phyloP scores from a whole-genome alignment of 2,888 invertebrate genomes.

The Lamellibrachia satsuma region DNA sequence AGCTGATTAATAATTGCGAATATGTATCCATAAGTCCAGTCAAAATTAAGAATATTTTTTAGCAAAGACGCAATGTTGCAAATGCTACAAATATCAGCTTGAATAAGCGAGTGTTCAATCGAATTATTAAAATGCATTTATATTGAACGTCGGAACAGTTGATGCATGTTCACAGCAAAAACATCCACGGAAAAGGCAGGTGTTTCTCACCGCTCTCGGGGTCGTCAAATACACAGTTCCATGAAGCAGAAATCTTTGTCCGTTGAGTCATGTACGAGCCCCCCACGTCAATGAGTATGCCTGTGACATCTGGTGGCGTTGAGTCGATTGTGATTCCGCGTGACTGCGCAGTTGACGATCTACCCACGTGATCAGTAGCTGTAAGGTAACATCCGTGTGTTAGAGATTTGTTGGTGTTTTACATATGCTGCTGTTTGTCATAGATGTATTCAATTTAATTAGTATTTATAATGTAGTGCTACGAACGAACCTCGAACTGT shows the following conservation, averaged over 20 bases:
- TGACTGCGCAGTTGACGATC: neutral
- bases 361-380: neutral
- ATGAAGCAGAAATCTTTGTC: neutral
- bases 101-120: too few relatives aligned
- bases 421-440: neutral
- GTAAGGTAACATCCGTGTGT: neutral
- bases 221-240: neutral
- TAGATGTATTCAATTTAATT: too few relatives aligned
- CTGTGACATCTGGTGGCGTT: neutral
- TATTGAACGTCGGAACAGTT: too few relatives aligned
- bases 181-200: neutral
- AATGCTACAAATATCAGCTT: too few relatives aligned
- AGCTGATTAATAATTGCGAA: too few relatives aligned
- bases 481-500: neutral
- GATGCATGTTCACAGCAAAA: too few relatives aligned
- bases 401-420: too few relatives aligned
- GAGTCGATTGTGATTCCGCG: neutral
- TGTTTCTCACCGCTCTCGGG: neutral
- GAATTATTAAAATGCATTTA: too few relatives aligned
- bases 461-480: neutral
- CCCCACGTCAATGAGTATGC: neutral
- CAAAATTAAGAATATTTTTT: too few relatives aligned
- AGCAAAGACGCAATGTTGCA: too few relatives aligned
- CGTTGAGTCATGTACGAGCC: neutral
- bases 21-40: too few relatives aligned